Base-by-base conservation (phyloP, 2,888 invertebrate genomes). In the Calephelis perditalis region DNA sequence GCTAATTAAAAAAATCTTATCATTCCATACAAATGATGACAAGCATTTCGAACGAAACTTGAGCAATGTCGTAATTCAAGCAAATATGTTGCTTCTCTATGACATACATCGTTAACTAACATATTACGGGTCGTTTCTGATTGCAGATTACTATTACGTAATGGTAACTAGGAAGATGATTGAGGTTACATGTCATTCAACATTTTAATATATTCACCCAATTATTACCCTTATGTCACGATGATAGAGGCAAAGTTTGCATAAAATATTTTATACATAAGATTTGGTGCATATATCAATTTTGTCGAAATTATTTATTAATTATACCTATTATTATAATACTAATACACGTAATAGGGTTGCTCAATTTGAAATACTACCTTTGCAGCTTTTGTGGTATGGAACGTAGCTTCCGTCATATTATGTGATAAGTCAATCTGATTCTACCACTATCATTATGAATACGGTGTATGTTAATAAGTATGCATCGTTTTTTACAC, bases 31-130 rank as follows among this genome's bases (percentile, higher is more conserved):
- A 26, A 26, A 52, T 35, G 11, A 52, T 52, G 49, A 52, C 49
- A 26, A 26, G 49, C 49, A 52, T 52, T 52, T 52, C 26, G 49
- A 26, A 52, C 15, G 26, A 52, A 52, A 52, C 49, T 52, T 52
- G 15, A 26, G 26, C 49, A 52, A 5, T 47, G 49, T 49, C 26
- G 49, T 40, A 40, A 40, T 40, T 40, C 47, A 12, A 47, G 7
- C 47, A 47, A 15, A 49, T 15, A 49, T 26, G 26, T 49, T 49
- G 49, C 49, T 49, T 49, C 26, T 49, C 49, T 49, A 49, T 49
- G 49, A 49, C 49, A 49, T 49, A 49, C 49, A 49, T 49, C 49
- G 49, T 49, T 49, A 49, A 49, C 49, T 49, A 49, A 49, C 49
- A 49, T 49, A 49, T 49, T 49, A 49, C 49, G 49, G 49, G 10